phyloP scores from a whole-genome alignment of 2,113 vertebrate genomes.

The Sorex fumeus region DNA sequence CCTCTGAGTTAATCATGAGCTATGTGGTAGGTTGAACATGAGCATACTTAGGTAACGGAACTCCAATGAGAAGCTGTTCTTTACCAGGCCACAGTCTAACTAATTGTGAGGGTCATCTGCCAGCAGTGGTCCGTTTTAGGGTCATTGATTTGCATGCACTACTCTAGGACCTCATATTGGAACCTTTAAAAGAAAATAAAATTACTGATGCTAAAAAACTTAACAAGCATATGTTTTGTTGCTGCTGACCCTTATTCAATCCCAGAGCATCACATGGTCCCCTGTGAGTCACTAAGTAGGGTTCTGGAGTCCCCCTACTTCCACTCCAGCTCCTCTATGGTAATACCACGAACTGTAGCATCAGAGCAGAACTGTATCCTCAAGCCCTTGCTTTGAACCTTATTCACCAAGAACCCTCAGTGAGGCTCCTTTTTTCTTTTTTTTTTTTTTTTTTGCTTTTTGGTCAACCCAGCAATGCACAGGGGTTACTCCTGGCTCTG shows the following conservation, averaged over 20 bases:
- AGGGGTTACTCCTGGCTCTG: too few species aligned
- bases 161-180: conserved; percentile 73
- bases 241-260: neutral
- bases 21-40: conserved; percentile 21
- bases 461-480: too few species aligned
- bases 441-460: too few species aligned
- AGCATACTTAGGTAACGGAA: neutral
- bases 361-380: too few species aligned
- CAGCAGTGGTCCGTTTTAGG: conserved; percentile 57
- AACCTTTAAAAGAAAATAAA: conserved; percentile 87
- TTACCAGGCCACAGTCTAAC: conserved; percentile 30
- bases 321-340: too few species aligned
- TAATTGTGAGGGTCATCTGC: conserved; percentile 19
- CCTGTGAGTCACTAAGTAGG: neutral
- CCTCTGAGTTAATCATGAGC: conserved; percentile 75
- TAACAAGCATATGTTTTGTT: too few species aligned
- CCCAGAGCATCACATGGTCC: neutral
- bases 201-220: conserved; percentile 68
- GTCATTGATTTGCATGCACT: conserved; percentile 85
- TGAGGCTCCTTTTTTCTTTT: too few species aligned
- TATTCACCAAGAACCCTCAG: too few species aligned
- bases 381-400: too few species aligned
- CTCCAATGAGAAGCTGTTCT: conserved; percentile 49
- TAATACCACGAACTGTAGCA: too few species aligned
- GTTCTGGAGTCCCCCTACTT: too few species aligned